Evolutionary conservation across 2,797 vertebrate species (phyloP).

Genomic region (Myiotriccus ornatus): DNA sequence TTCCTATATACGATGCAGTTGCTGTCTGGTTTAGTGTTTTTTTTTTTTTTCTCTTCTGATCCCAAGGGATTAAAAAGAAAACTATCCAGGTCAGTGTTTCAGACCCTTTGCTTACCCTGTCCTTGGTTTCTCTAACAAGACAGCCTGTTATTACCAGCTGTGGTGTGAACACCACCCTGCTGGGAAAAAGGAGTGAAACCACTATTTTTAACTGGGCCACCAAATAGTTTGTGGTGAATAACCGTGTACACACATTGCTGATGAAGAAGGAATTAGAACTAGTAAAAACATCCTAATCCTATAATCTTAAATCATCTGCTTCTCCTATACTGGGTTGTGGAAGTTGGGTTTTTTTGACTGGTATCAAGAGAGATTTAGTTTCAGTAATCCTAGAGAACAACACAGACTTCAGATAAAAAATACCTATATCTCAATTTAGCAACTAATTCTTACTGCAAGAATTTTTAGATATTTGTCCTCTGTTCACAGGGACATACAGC

Average conservation of each 20-base stretch:
- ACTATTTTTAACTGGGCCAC: background rate
- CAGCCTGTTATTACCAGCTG: background rate
- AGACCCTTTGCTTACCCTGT: background rate
- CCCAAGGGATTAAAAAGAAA: background rate
- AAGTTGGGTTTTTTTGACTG: background rate
- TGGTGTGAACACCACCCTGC: background rate
- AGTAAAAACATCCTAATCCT: background rate
- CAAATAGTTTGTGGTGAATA: background rate
- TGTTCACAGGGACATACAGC: background rate
- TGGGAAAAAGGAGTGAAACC: constrained; percentile 14
- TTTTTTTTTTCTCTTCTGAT: background rate
- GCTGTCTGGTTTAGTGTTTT: background rate
- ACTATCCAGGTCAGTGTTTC: background rate
- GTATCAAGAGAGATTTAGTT: background rate
- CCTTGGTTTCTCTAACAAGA: background rate
- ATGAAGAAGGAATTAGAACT: constrained; percentile 29
- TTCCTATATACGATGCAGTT: accelerated
- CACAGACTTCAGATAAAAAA: background rate
- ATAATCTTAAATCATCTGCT: background rate
- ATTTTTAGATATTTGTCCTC: background rate
- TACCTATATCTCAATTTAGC: background rate
- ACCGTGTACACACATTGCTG: background rate
- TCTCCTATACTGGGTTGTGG: background rate
- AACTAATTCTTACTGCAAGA: background rate
- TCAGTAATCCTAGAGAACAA: background rate